Base-by-base conservation (phyloP, 1,140 invertebrate genomes). In the Drosophila pallidifrons region DNA sequence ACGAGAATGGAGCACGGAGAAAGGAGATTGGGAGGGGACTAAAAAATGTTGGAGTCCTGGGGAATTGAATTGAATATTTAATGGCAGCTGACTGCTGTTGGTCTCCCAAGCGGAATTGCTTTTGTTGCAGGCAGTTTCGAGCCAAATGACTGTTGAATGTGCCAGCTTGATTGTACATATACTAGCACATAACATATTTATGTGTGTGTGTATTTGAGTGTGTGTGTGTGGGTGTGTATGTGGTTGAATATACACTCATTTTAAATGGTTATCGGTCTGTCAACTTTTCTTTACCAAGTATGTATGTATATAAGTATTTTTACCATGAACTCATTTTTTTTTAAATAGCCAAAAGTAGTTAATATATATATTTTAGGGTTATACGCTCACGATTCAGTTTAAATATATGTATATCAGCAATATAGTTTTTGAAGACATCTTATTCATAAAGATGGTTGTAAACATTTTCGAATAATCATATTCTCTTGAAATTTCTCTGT, bases 61-160 rank as follows among this genome's bases (percentile, higher is more conserved):
- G 68, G 65, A 79, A 79, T 81, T 83, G 71, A 90, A 91, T 90
- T 87, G 80, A 87, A 90, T 90, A 87, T 77, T 82, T 87, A 90
- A 91, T 87, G 74, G 85, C 85, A 88, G 83, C 75, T 78, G 86
- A 86, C 83, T 88, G 83, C 83, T 87, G 69, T 35, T 68, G 55
- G 68, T 45, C 52, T 76, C 61, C 66, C 60, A 64, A 45, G 70
- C 57, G 32, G 66, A 41, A 58, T 69, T 65, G 8, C 5, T 8
- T 28, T 15, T 11, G 16, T 28, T 49, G 47, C 47, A 49, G 47
- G 47, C 47, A 3, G 47, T 28, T 49, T 0, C 45, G 13, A 5
- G 46, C 16, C 16, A 6, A 11, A 16, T 38, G 16, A 30, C n/a
- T 7, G 59, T 57, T 46, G 16, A 35, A 16, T 38, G 13, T 52